Evolutionary conservation across 2,888 invertebrate genomes (phyloP), one percentile per base, ranked within the genome.

Genomic region (Hirtodrosophila cameraria): DNA sequence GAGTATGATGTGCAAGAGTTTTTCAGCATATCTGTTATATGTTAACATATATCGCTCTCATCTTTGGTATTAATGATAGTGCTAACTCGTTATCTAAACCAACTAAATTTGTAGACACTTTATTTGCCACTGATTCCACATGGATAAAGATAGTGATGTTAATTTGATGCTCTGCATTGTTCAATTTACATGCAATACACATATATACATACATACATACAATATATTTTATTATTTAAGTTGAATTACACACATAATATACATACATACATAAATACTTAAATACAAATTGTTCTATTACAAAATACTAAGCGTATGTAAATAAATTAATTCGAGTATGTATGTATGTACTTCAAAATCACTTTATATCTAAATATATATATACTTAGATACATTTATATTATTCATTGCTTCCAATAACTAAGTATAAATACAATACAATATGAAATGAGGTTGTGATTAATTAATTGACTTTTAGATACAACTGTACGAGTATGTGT

Each of bases 291-390:
- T 27, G 28, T 54, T 9, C 9, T 28, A 15, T 12, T 31, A 23
- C 23, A 11, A 15, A 31, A 30, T 18, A 7, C 15, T 48, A 28
- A 18, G 36, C 36, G 13, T 30, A 54, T 63, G 62, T 63, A 63
- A 46, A 64, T 63, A 63, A 42, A 46, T 30, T 15, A 64, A 50
- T 20, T 30, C 12, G 7, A 45, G 28, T 36, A 30, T 20, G 41
- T 30, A n/a, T n/a, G n/a, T n/a, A 35, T 53, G 43, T 59, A 45
- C 41, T 62, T 52, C 30, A 13, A 60, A 60, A 60, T 41, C 48
- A 60, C 48, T 42, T 30, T 36, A 42, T 58, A 46, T 46, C 33
- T 25, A 30, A 23, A 20, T 54, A 11, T 11, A 30, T 23, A 20
- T 62, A 31, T 63, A 23, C 7, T 23, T 23, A 18, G 38, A 18